Conservation (phyloP, 1,140 invertebrate genomes). For the Ephestia elutella region DNA sequence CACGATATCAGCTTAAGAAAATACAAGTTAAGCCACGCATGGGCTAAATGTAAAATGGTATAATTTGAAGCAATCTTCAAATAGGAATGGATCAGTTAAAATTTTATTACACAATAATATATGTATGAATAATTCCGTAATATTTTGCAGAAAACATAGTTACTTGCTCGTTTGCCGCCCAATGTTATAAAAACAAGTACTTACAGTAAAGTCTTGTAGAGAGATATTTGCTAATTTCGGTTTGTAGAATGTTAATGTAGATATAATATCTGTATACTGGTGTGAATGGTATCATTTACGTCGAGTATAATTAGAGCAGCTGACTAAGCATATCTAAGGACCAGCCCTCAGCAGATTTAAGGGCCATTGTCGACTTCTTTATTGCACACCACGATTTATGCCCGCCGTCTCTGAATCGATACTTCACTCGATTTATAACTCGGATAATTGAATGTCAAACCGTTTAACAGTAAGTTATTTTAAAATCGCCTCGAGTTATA, state of each 20-base stretch:
- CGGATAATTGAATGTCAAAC: constrained; percentile 57
- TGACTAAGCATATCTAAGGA: constrained; percentile 43
- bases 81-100: no score
- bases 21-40: background rate
- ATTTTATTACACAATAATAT: no score
- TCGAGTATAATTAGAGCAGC: constrained; percentile 36
- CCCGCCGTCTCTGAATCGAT: constrained; percentile 23
- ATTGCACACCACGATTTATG: constrained; percentile 28
- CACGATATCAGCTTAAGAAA: no score
- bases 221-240: no score
- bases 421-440: constrained; percentile 38
- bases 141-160: no score
- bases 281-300: constrained; percentile 14
- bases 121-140: no score
- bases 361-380: constrained; percentile 24
- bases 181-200: no score
- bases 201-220: no score
- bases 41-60: background rate
- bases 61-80: no score
- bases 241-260: background rate
- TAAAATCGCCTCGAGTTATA: constrained; percentile 27
- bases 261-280: constrained; percentile 18
- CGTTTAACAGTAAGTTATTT: constrained; percentile 41
- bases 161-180: no score
- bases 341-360: constrained; percentile 28